phyloP scores from a whole-genome alignment of 53 echinoderm and acorn worm species.

The Paracentrotus lividus region DNA sequence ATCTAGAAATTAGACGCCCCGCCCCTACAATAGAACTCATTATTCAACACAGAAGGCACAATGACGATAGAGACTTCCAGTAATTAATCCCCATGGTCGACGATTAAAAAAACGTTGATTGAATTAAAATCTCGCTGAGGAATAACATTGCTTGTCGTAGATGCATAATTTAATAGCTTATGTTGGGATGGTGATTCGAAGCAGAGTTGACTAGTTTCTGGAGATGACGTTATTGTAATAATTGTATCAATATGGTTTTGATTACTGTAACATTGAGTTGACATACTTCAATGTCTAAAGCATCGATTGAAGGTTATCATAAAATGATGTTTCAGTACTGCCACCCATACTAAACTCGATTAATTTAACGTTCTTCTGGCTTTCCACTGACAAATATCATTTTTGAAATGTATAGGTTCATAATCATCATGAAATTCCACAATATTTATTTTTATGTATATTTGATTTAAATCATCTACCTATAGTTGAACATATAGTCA shows the following conservation, averaged over 20 bases:
- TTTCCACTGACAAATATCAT: no score
- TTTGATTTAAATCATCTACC: no score
- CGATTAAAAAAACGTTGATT: slow-evolving; percentile 24
- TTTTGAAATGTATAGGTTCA: no score
- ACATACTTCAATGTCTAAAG: background rate
- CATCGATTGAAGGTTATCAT: background rate
- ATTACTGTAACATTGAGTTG: background rate
- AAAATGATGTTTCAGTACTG: no score
- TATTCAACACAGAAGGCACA: background rate
- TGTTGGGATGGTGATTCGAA: background rate
- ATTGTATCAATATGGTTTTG: background rate
- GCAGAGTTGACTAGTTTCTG: background rate
- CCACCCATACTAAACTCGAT: no score
- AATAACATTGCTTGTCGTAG: no score
- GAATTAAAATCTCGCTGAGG: slow-evolving; percentile 4
- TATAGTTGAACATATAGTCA: no score
- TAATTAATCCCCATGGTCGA: slow-evolving; percentile 35
- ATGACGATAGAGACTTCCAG: background rate
- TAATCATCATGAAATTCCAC: no score
- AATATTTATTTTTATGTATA: no score
- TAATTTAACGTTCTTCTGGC: no score
- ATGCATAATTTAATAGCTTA: slow-evolving; percentile 13
- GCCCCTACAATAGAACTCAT: slow-evolving; percentile 23
- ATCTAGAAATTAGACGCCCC: background rate
- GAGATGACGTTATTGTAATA: background rate